Base-by-base conservation (phyloP, 2,888 invertebrate species). In the Pammene fasciana region DNA sequence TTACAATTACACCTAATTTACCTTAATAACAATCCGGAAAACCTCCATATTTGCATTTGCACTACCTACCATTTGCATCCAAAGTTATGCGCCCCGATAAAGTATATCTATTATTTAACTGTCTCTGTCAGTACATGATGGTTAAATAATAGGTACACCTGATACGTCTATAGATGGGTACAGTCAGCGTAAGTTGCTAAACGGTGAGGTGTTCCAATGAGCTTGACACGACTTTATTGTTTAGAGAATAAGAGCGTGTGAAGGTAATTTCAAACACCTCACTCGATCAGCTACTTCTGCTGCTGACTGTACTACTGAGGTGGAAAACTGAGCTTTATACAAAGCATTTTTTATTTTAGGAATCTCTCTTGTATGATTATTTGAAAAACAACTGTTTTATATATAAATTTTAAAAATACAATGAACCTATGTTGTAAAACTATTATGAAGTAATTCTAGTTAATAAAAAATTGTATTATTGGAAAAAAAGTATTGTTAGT, bases 1-100 rank as follows among this genome's bases (percentile, higher is more conserved):
- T n/a, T 43, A 36, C 4, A 26, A 26, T 26, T 61, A 61, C 60
- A 46, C 7, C 8, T 16, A 61, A 61, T 61, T 48, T 61, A 16
- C 57, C 57, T 26, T 26, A 43, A 8, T 0, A 7, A 4, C n/a
- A 18, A 5, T 45, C 45, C n/a, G 9, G 26, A 46, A 60, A 14
- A 45, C 34, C 34, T 13, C 13, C 26, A 26, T n/a, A n/a, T n/a
- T 1, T 34, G 14, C 36, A 7, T 6, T 10, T 34, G 7, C 6
- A 14, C 26, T 46, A 61, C 60, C 60, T 61, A 60, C 34, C 46
- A 48, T 10, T 43, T 16, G 45, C 18, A 26, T 16, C 36, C 46
- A 10, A 8, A 34, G n/a, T 46, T 16, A 7, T 34, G 26, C 26
- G 26, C 26, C 54, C 26, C 10, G 18, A 16, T 45, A 59, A n/a